Evolutionary conservation across 2,797 vertebrate species (phyloP).

Genomic region (Valencia hispanica): DNA sequence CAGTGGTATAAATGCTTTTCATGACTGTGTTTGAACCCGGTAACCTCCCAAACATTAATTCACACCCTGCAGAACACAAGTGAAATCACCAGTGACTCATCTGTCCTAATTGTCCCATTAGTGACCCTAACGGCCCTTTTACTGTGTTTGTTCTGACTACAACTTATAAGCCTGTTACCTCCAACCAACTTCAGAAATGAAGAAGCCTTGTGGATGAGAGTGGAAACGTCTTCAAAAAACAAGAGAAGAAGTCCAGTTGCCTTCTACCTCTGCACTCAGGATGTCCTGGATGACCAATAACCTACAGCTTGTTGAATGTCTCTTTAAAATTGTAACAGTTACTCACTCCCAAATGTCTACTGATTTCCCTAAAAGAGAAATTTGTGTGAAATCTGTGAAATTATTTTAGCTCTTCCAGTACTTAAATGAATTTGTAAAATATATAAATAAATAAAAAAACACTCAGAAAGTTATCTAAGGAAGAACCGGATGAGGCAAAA

Average conservation of each 20-base stretch:
- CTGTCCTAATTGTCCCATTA: too few relatives aligned
- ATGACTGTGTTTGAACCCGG: not conserved
- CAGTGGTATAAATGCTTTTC: too few relatives aligned
- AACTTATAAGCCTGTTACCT: not conserved
- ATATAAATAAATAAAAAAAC: not conserved
- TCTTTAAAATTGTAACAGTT: not conserved
- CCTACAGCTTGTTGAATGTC: not conserved
- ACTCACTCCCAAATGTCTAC: not conserved
- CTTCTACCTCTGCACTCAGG: not conserved
- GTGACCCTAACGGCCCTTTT: not conserved
- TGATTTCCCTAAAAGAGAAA: not conserved
- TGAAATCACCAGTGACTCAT: too few relatives aligned
- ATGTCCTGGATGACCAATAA: not conserved
- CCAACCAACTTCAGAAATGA: not conserved
- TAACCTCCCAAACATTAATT: not conserved
- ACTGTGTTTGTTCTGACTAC: not conserved
- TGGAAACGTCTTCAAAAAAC: not conserved
- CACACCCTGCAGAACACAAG: too few relatives aligned
- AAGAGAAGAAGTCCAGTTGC: not conserved
- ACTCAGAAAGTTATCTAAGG: not conserved
- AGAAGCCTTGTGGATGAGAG: not conserved
- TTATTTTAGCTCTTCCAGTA: not conserved
- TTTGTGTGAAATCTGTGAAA: not conserved
- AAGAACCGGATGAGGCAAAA: not conserved
- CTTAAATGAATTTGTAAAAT: not conserved